Conservation (phyloP, 2,888 invertebrate genomes). For the Acrobasis suavella region DNA sequence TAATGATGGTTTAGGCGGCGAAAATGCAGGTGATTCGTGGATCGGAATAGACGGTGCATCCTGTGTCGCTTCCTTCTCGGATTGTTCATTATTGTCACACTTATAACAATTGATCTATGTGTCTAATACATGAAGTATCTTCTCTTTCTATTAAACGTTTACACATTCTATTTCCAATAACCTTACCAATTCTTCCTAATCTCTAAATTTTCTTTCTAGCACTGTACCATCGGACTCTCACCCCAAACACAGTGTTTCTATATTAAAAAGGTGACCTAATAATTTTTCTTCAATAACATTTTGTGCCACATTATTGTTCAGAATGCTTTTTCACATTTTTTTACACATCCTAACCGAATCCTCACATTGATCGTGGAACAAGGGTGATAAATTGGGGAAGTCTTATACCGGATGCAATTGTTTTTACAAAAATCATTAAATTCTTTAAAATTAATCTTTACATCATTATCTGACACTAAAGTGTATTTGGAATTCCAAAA, state of each 20-base stretch:
- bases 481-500: slow-evolving; percentile 30
- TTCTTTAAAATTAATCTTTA: slow-evolving; percentile 30
- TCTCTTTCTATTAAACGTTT: not conserved
- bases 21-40: no score
- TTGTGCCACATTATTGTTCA: slow-evolving; percentile 22
- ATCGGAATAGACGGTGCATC: no score
- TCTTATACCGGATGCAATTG: no score
- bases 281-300: slow-evolving; percentile 24
- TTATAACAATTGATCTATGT: slow-evolving; percentile 6
- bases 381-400: no score
- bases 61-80: no score
- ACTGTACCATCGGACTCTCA: no score
- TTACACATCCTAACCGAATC: slow-evolving; percentile 31
- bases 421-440: slow-evolving; percentile 31
- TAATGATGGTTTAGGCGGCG: no score
- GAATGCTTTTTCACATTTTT: slow-evolving; percentile 32
- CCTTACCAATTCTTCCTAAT: not conserved
- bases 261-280: slow-evolving; percentile 29
- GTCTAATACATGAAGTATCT: not conserved
- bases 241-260: slow-evolving; percentile 12
- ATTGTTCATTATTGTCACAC: not conserved
- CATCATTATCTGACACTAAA: slow-evolving; percentile 36
- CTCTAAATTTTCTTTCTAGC: slow-evolving; percentile 5
- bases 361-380: slow-evolving; percentile 30
- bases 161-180: no score